phyloP scores from a whole-genome alignment of 2,888 invertebrate genomes.

The Calameuta filiformis region DNA sequence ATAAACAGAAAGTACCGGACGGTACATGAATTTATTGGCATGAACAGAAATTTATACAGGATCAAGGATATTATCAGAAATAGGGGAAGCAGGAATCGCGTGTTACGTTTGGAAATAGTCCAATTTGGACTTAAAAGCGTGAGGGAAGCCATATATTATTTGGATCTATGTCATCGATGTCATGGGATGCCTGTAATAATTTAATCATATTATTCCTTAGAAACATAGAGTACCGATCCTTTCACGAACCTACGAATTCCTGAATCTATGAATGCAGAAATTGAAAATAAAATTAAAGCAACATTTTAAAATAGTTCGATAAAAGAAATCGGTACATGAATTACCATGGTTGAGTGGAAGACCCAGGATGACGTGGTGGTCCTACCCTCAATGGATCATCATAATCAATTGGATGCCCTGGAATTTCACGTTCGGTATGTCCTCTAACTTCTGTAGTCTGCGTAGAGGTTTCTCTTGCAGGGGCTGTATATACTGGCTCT shows the following conservation, averaged over 20 bases:
- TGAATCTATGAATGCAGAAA: not conserved
- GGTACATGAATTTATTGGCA: too few species aligned
- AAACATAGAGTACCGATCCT: conserved; percentile 23
- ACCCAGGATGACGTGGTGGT: conserved; percentile 19
- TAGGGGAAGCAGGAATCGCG: not conserved
- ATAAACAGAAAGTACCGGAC: too few species aligned
- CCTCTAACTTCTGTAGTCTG: conserved; percentile 68
- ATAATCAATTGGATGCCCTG: conserved; percentile 17
- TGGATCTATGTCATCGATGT: conserved; percentile 37
- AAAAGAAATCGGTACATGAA: conserved; percentile 32
- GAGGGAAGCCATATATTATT: conserved; percentile 36
- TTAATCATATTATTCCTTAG: conserved; percentile 12
- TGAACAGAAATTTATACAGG: too few species aligned
- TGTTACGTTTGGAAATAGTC: conserved; percentile 8
- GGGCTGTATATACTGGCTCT: conserved; percentile 70
- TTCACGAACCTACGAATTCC: not conserved
- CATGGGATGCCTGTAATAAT: conserved; percentile 44
- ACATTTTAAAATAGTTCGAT: not conserved
- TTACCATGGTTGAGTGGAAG: conserved; percentile 39
- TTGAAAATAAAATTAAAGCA: not conserved
- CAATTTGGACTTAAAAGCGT: conserved; percentile 28
- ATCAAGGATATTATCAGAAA: too few species aligned
- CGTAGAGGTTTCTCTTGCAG: conserved; percentile 62
- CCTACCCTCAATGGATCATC: conserved; percentile 47
- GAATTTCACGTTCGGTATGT: conserved; percentile 17